These are phyloP conservation scores for Cynopterus brachyotis DNA, from an alignment of 2,113 vertebrate species.

Conservation along the genomic window DNA sequence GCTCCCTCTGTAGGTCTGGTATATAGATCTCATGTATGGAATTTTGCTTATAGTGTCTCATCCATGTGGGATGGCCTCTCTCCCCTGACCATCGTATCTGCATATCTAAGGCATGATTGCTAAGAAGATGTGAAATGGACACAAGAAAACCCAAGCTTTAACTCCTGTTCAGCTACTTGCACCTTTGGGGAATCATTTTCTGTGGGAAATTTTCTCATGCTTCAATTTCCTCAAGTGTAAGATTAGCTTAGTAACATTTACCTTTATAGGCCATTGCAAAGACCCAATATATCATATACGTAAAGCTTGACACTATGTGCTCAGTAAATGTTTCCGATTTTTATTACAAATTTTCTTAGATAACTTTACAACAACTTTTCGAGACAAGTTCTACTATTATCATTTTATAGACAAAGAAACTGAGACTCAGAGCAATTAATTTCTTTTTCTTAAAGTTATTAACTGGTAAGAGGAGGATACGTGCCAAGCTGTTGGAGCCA, in stretches of 20 bases:
- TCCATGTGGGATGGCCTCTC: neutral
- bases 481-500: neutral
- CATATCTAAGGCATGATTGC: neutral
- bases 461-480: neutral
- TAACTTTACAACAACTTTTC: neutral
- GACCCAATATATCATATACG: neutral
- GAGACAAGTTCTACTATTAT: neutral
- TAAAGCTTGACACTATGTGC: neutral
- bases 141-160: neutral
- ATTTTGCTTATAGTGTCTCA: neutral
- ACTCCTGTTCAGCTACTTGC: neutral
- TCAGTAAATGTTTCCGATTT: neutral
- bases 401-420: conserved; percentile 15
- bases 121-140: neutral
- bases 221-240: conserved; percentile 26
- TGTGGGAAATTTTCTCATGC: neutral
- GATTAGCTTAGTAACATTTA: neutral
- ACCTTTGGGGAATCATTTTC: neutral
- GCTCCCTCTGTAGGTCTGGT: neutral
- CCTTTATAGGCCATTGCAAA: neutral
- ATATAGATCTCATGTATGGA: neutral
- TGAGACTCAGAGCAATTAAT: neutral
- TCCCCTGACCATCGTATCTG: neutral
- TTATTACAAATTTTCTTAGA: neutral
- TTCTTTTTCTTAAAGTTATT: neutral